Percentiles rank a stretch among this genome's conserved stretches.
Conservation (phyloP, 64 coral and sea anemone genomes). For the Pocillopora verrucosa region DNA sequence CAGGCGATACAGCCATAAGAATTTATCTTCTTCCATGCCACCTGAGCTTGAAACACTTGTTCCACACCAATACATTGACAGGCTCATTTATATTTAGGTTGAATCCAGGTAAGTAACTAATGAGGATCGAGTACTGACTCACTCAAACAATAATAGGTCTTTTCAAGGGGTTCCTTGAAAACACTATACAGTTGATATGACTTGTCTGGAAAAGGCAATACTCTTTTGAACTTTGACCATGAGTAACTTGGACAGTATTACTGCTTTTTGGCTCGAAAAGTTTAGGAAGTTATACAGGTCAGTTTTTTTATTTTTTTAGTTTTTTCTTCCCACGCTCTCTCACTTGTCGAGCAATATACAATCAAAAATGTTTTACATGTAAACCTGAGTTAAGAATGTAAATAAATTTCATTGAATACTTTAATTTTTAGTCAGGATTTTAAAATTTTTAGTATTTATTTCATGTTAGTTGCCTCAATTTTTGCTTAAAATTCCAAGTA, state of each 20-base stretch:
- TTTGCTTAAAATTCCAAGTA: no score
- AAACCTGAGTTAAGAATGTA: no score
- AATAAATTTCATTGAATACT: no score
- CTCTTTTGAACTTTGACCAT: conserved; percentile 39
- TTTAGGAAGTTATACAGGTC: conserved; percentile 37
- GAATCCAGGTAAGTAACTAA: conserved; percentile 32
- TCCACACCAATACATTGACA: conserved; percentile 46
- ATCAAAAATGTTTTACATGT: no score
- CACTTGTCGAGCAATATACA: no score
- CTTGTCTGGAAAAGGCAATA: not conserved
- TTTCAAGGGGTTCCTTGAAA: not conserved
- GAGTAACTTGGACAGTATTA: conserved; percentile 45
- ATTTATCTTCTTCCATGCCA: conserved; percentile 25
- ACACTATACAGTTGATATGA: not conserved
- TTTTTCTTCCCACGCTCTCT: no score
- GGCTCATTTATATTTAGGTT: conserved; percentile 53
- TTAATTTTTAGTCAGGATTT: no score
- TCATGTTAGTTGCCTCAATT: no score
- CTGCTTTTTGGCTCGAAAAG: conserved; percentile 27
- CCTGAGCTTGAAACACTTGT: conserved; percentile 34
- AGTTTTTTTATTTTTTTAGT: no score
- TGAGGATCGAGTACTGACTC: conserved; percentile 26
- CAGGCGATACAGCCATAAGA: conserved; percentile 5
- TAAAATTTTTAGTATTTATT: no score
- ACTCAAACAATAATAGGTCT: not conserved